phyloP scores from a whole-genome alignment of 2,797 vertebrate species.

The Sebastes itinus region DNA sequence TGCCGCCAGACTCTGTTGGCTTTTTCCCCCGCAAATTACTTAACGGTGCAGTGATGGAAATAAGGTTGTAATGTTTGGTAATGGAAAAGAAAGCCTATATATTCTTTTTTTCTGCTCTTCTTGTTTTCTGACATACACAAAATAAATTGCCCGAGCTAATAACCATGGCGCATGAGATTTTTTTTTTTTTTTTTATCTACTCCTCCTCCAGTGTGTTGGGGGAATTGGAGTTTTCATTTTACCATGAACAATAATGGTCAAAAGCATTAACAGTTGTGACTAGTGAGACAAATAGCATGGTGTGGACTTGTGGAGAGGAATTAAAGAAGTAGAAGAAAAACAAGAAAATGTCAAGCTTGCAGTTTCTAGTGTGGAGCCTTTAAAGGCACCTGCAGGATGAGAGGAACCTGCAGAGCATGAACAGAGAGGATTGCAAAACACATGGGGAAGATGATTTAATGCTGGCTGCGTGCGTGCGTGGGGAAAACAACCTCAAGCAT shows the following conservation, averaged over 20 bases:
- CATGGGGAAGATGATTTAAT: conserved; percentile 69
- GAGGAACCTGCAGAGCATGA: conserved; percentile 61
- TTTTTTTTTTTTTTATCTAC: conserved; percentile 29
- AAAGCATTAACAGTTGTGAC: conserved; percentile 60
- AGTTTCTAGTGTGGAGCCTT: conserved; percentile 22
- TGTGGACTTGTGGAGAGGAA: neutral
- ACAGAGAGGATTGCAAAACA: conserved; percentile 67
- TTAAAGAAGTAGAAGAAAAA: conserved; percentile 13
- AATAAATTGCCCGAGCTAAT: conserved; percentile 80
- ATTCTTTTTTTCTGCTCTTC: conserved; percentile 72
- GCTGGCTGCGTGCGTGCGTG: conserved; percentile 48
- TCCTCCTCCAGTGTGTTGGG: neutral
- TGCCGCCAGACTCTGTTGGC: conserved; percentile 91
- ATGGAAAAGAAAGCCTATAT: conserved; percentile 81
- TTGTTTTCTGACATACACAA: conserved; percentile 81
- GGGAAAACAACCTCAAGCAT: conserved; percentile 57
- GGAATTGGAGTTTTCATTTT: conserved; percentile 46
- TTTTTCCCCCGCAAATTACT: conserved; percentile 89
- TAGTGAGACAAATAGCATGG: conserved; percentile 56
- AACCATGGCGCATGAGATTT: conserved; percentile 59
- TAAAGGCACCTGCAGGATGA: conserved; percentile 54
- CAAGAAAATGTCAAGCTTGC: conserved; percentile 44
- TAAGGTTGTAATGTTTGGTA: conserved; percentile 84
- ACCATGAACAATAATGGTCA: neutral
- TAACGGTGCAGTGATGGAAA: conserved; percentile 90